Evolutionary conservation across 2,113 vertebrate genomes (phyloP).

Genomic region (Neotoma lepida): DNA sequence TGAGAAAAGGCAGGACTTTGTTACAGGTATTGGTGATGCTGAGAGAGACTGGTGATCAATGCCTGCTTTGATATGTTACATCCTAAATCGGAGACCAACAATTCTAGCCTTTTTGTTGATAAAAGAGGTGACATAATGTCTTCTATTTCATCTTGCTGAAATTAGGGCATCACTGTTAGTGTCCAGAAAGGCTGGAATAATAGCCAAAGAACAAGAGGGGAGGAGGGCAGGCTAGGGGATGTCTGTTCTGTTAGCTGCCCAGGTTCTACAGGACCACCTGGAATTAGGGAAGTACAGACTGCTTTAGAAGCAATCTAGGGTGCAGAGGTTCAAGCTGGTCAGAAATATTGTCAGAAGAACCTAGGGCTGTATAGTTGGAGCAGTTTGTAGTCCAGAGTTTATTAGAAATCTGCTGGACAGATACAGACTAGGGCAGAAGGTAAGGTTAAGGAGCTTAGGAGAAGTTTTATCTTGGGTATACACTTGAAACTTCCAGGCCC

Average conservation of each 20-base stretch:
- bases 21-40: neutral
- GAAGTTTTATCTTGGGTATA: neutral
- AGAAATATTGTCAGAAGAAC: neutral
- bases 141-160: neutral
- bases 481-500: neutral
- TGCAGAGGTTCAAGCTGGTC: neutral
- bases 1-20: neutral
- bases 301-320: neutral
- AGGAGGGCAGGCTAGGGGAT: rapidly evolving
- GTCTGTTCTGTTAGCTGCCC: neutral
- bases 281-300: neutral
- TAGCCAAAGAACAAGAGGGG: neutral
- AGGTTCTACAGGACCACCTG: neutral
- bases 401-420: neutral
- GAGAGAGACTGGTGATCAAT: neutral
- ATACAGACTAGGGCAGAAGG: neutral
- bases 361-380: neutral
- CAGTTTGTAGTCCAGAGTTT: neutral
- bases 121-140: neutral
- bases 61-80: neutral
- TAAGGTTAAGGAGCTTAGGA: neutral
- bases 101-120: neutral
- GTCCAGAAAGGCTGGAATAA: neutral
- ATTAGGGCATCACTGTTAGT: neutral
- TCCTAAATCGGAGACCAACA: neutral